These are phyloP conservation scores for Sinocyclocheilus rhinocerous DNA, from an alignment of 2,113 vertebrate genomes.

Conservation along the genomic window DNA sequence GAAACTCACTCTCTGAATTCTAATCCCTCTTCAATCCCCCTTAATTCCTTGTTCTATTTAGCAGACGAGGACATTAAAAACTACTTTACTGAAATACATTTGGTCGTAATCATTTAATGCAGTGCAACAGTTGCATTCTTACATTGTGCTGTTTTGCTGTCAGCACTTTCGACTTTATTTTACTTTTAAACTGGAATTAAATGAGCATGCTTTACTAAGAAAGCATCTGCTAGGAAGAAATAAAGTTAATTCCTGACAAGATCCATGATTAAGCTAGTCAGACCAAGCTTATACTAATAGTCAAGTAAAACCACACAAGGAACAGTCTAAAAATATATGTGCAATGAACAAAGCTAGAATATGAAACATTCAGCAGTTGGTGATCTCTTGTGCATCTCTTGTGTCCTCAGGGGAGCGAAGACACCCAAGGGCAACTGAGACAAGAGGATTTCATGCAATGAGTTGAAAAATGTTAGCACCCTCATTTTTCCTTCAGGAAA, in stretches of 20 bases:
- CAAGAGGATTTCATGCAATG: background rate
- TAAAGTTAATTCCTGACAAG: background rate
- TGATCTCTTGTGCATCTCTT: slow-evolving; percentile 3
- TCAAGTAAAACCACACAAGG: background rate
- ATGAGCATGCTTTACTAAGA: background rate
- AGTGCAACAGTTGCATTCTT: slow-evolving; percentile 9
- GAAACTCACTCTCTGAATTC: background rate
- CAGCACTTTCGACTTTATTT: background rate
- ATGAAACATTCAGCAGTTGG: background rate
- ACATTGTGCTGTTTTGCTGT: background rate
- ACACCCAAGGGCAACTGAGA: background rate
- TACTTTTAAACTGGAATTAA: background rate
- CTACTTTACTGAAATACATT: background rate
- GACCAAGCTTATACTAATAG: background rate
- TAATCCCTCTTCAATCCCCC: slow-evolving; percentile 11
- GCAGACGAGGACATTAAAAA: slow-evolving; percentile 17
- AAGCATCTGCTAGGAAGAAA: background rate
- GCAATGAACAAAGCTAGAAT: background rate
- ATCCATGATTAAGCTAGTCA: slow-evolving; percentile 2
- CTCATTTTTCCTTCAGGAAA: background rate
- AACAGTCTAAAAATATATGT: background rate
- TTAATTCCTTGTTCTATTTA: slow-evolving; percentile 17
- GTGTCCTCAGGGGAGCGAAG: background rate
- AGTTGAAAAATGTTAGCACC: background rate
- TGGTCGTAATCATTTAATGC: slow-evolving; percentile 7